Evolutionary conservation across 2,888 invertebrate species (phyloP).

Genomic region (Agriopis marginaria): DNA sequence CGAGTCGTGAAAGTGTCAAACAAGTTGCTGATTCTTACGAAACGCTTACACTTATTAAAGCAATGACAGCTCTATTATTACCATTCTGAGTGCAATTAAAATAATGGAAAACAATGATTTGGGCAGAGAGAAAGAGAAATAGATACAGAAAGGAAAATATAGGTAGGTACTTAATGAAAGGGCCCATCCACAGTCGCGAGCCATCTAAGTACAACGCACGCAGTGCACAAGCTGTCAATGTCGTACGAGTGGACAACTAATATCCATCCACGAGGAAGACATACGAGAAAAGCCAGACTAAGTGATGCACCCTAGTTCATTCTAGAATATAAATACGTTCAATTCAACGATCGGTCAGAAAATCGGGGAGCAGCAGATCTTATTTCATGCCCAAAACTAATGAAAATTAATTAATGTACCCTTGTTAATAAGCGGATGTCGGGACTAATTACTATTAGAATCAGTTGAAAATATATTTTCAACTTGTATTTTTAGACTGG

Average conservation of each 20-base stretch:
- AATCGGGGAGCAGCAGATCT: conserved; percentile 78
- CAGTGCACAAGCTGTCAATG: conserved; percentile 63
- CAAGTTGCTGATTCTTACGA: conserved; percentile 81
- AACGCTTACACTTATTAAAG: conserved; percentile 85
- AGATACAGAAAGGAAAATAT: conserved; percentile 52
- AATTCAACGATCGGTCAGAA: conserved; percentile 52
- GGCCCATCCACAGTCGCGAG: conserved; percentile 51
- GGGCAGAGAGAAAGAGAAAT: conserved; percentile 78
- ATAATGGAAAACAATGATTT: conserved; percentile 70
- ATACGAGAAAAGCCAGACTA: conserved; percentile 81
- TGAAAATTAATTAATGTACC: conserved; percentile 74
- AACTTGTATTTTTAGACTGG: conserved; percentile 30
- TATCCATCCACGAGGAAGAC: conserved; percentile 73
- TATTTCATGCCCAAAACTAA: conserved; percentile 84
- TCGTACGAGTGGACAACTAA: conserved; percentile 35
- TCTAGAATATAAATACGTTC: conserved; percentile 62
- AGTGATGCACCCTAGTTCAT: conserved; percentile 77
- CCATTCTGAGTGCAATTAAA: conserved; percentile 82
- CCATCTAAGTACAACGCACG: conserved; percentile 58
- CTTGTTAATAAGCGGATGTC: conserved; percentile 84
- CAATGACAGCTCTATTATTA: conserved; percentile 87
- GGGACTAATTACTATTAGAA: conserved; percentile 65
- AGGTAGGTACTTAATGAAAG: conserved; percentile 33
- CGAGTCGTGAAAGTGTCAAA: conserved; percentile 84
- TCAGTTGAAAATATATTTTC: conserved; percentile 39